Evolutionary conservation across 2,113 vertebrate species (phyloP), one percentile per base, ranked within the genome.

Genomic region (Calypte anna): DNA sequence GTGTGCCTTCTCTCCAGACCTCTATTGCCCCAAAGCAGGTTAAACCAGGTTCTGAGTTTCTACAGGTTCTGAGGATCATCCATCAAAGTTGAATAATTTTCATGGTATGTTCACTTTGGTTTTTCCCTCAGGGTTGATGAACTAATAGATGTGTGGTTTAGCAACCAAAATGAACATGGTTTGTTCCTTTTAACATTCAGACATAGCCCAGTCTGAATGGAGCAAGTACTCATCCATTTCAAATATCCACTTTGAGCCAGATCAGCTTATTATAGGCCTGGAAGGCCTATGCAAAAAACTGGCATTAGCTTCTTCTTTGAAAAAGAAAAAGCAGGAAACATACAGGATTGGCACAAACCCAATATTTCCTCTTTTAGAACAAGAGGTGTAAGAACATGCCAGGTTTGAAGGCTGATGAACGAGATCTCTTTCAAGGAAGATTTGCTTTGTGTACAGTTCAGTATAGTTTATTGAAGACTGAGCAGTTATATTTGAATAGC

Each of bases 401-500:
- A 70, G 0, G 0, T 88, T 75, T 90, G 19, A 58, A 58, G 63
- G 33, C 55, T 84, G 66, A 78, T 72, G 89, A 58, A 82, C 30
- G 61, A 86, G 70, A 50, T 86, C 43, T 63, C 83, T 90, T 94
- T 36, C 21, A 58, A 43, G 73, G 59, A 86, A 91, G 22, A 63
- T 96, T 91, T 95, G 69, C 72, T 90, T 94, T 85, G 48, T 85
- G 48, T 78, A 27, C 22, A 50, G 50, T 23, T 50, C 50, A 50
- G 12, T 54, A 24, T 38, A 33, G 4, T 84, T 95, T 86, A 28
- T 54, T 94, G 90, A 91, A 64, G 48, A 85, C 78, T 14, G 86
- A 91, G 24, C 46, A 57, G 59, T 94, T 93, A 44, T 10, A 79
- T 91, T 92, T 92, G 92, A 95, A 58, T 59, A 92, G n/a, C 69